These are phyloP conservation scores for Drosophila ficusphila DNA, from an alignment of 1,140 invertebrate genomes.

Conservation along the genomic window DNA sequence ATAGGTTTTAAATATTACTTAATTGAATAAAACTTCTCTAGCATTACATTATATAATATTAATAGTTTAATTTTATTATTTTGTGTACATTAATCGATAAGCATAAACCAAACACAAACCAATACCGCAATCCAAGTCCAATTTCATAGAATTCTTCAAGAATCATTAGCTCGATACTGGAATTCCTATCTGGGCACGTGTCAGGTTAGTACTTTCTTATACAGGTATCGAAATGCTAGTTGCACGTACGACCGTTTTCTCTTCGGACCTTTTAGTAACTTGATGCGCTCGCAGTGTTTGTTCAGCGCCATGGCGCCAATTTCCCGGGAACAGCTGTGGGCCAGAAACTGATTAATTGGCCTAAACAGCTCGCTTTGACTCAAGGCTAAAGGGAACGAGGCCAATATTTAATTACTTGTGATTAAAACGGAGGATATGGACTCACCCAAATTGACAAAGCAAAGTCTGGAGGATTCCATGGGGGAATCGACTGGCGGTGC, in stretches of 20 bases:
- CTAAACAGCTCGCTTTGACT: conserved; percentile 36
- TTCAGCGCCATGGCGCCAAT: background rate
- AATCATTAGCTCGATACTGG: background rate
- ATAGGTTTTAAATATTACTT: no score
- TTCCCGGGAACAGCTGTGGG: conserved; percentile 54
- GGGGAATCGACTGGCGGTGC: conserved; percentile 36
- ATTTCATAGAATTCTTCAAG: background rate
- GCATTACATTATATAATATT: no score
- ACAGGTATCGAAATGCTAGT: conserved; percentile 44
- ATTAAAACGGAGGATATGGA: background rate
- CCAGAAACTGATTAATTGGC: conserved; percentile 39
- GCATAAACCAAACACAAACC: no score
- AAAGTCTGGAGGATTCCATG: conserved; percentile 5
- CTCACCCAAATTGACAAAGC: conserved; percentile 58
- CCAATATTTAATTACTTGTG: background rate
- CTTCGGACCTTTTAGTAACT: conserved; percentile 42
- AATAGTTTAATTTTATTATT: no score
- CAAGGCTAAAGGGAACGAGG: conserved; percentile 31
- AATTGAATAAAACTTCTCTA: no score
- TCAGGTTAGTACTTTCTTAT: conserved; percentile 40
- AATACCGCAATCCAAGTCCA: background rate
- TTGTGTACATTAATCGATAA: no score
- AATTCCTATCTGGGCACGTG: conserved; percentile 23
- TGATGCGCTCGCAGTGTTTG: conserved; percentile 45
- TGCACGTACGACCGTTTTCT: conserved; percentile 61